A percentile compares a stretch with the other conserved stretches of the same genome.
Evolutionary conservation across 2,113 vertebrate species (phyloP).

Genomic region (Catagonus wagneri): DNA sequence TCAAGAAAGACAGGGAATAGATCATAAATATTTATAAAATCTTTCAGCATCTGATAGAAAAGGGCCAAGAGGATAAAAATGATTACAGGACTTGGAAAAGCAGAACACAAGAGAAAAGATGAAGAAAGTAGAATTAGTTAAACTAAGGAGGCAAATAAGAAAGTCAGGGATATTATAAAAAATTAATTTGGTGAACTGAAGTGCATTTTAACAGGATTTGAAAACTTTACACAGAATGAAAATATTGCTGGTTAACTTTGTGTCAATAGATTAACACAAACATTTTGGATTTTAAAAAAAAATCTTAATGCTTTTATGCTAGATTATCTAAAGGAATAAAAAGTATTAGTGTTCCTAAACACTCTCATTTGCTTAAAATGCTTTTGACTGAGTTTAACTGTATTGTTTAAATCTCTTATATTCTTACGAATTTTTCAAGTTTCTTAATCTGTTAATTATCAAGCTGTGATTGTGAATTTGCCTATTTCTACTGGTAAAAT

Average conservation of each 20-base stretch:
- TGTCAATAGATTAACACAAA: background rate
- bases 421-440: constrained; percentile 4
- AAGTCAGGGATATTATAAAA: background rate
- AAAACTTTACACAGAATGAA: constrained; percentile 6
- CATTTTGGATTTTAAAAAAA: background rate
- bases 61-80: constrained; percentile 28
- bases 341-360: background rate
- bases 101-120: background rate
- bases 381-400: background rate
- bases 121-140: background rate
- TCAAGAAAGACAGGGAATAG: constrained; percentile 54
- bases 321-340: background rate
- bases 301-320: constrained; percentile 22
- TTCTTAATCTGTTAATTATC: constrained; percentile 33
- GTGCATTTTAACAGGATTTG: constrained; percentile 50
- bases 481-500: constrained; percentile 21
- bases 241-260: background rate
- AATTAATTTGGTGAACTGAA: background rate
- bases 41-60: constrained; percentile 46
- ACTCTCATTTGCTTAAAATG: constrained; percentile 3
- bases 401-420: constrained; percentile 30
- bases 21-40: constrained; percentile 64
- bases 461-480: background rate
- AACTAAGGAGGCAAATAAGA: constrained; percentile 16
- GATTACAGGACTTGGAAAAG: background rate